Evolutionary conservation across 2,113 vertebrate species (phyloP).

Genomic region (Rhabdomys dilectus): DNA sequence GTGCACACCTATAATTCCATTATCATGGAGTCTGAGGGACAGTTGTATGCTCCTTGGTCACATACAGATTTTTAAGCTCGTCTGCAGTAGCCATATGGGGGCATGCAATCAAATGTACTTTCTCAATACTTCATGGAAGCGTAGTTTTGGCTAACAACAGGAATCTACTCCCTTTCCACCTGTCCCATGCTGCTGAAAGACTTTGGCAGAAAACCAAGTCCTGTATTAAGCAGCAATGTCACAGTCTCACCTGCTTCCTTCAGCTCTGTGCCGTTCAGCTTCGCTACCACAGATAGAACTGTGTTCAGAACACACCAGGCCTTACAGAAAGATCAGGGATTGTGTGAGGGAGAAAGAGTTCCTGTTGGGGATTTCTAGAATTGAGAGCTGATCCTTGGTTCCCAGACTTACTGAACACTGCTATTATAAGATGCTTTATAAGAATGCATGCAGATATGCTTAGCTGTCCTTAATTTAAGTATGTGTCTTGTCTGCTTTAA

Average conservation of each 20-base stretch:
- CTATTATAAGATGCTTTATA: not conserved
- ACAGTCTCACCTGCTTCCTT: not conserved
- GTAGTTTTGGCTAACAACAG: conserved; percentile 55
- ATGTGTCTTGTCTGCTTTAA: not conserved
- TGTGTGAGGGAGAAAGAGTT: not conserved
- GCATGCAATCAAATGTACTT: conserved; percentile 47
- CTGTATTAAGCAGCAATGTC: conserved; percentile 44
- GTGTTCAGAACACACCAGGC: not conserved
- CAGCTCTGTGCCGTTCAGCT: not conserved
- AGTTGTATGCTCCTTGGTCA: not conserved
- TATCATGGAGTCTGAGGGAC: not conserved
- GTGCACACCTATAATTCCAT: not conserved
- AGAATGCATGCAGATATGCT: not conserved
- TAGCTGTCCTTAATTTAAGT: not conserved
- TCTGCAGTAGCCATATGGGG: conserved; percentile 69
- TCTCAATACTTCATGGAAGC: conserved; percentile 62
- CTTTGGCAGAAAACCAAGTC: conserved; percentile 58
- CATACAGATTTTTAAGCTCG: conserved; percentile 1
- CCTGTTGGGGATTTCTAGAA: not conserved
- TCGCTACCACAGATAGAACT: not conserved
- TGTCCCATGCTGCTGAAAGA: conserved; percentile 49
- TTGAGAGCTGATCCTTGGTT: not conserved
- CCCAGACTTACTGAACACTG: not conserved
- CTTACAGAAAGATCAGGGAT: not conserved
- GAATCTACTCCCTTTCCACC: conserved; percentile 57